Evolutionary conservation across 2,888 invertebrate genomes (phyloP).

Genomic region (Thereva unica): DNA sequence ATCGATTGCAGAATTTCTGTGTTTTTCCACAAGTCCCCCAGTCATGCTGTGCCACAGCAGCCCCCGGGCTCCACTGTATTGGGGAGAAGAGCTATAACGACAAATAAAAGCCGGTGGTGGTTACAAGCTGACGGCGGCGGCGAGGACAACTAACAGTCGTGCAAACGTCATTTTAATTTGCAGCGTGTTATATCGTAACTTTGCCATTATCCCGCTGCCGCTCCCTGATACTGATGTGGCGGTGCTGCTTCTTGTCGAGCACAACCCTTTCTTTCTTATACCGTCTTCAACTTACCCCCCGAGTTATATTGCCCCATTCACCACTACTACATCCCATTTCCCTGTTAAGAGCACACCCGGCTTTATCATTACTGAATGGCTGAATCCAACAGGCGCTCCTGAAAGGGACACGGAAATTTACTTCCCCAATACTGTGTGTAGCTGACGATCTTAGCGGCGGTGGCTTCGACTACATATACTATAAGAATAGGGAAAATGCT

Average conservation of each 20-base stretch:
- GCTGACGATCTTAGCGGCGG: too few relatives aligned
- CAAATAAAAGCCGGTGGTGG: background rate
- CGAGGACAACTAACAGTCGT: slow-evolving; percentile 10
- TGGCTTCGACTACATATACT: too few relatives aligned
- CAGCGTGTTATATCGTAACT: slow-evolving; percentile 22
- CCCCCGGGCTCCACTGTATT: background rate
- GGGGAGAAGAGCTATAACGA: too few relatives aligned
- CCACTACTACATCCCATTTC: too few relatives aligned
- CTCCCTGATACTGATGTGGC: background rate
- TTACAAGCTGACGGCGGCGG: background rate
- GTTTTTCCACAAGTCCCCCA: background rate
- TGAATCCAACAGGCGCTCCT: slow-evolving; percentile 20
- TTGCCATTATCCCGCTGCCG: slow-evolving; percentile 14
- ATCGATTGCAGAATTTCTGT: slow-evolving; percentile 7
- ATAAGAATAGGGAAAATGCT: too few relatives aligned
- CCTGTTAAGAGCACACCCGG: too few relatives aligned
- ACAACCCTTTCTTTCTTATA: background rate
- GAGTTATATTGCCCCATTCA: too few relatives aligned
- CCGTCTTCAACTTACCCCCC: too few relatives aligned
- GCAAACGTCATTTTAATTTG: slow-evolving; percentile 25
- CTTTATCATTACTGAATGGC: slow-evolving; percentile 5
- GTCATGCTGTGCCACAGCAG: background rate
- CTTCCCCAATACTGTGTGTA: background rate
- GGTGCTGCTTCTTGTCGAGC: too few relatives aligned
- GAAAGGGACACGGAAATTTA: slow-evolving; percentile 20